A percentile compares a stretch with the other conserved stretches of the same genome.
These are phyloP conservation scores for Drosophila carrolli DNA, from an alignment of 1,140 invertebrate genomes.

Conservation along the genomic window DNA sequence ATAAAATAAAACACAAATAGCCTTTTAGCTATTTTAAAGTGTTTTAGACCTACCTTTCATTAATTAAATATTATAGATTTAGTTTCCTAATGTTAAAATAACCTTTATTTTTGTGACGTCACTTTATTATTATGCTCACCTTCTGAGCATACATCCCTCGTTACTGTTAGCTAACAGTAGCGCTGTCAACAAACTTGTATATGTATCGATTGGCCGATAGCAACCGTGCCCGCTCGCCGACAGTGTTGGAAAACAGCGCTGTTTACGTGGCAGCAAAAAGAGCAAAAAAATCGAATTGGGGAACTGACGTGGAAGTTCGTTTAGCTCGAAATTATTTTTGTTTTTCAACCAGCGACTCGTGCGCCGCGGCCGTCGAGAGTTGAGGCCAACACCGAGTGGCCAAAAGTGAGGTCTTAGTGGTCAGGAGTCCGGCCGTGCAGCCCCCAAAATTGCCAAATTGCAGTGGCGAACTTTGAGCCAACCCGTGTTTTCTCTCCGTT, in stretches of 20 bases:
- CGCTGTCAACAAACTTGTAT: background rate
- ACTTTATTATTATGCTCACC: background rate
- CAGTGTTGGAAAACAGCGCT: constrained; percentile 33
- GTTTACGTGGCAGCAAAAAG: constrained; percentile 76
- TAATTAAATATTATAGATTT: no score
- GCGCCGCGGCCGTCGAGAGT: constrained; percentile 29
- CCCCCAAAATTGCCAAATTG: constrained; percentile 27
- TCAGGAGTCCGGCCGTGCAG: constrained; percentile 33
- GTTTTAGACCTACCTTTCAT: no score
- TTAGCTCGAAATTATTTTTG: constrained; percentile 60
- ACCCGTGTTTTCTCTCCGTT: constrained; percentile 26
- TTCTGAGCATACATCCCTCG: background rate
- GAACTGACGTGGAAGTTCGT: constrained; percentile 84
- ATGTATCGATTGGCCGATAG: constrained; percentile 2
- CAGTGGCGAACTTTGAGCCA: constrained; percentile 71
- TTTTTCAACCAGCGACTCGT: constrained; percentile 51
- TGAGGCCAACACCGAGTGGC: constrained; percentile 26
- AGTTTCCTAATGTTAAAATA: no score
- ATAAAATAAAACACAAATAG: no score
- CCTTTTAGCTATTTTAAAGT: no score
- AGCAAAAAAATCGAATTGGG: constrained; percentile 74
- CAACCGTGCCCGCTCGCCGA: constrained; percentile 1
- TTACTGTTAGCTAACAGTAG: constrained; percentile 11
- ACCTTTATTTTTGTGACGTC: constrained; percentile 1
- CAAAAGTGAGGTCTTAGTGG: constrained; percentile 21